Evolutionary conservation across 92 coral and sea anemone genomes (phyloP).

Genomic region (Bergia puertoricense): DNA sequence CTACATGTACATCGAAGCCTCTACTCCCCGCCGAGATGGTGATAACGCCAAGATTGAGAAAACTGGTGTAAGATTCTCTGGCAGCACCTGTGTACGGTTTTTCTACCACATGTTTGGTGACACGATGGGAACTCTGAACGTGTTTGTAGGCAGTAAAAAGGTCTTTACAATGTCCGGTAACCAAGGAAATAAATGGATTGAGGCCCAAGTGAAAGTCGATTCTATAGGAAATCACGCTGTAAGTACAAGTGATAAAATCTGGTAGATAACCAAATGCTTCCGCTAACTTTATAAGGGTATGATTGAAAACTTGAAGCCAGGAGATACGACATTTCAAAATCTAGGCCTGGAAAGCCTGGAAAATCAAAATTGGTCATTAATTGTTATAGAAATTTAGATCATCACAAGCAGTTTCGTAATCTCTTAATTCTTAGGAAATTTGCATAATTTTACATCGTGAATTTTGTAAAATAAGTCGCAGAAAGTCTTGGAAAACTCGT

Average conservation of each 20-base stretch:
- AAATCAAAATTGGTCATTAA: too few relatives aligned
- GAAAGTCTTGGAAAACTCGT: too few relatives aligned
- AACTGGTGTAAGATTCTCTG: not conserved
- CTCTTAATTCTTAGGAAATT: too few relatives aligned
- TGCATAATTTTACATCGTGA: too few relatives aligned
- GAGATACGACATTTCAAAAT: too few relatives aligned
- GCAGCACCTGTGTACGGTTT: slow-evolving; percentile 1
- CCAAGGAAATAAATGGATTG: slow-evolving; percentile 13
- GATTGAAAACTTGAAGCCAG: too few relatives aligned
- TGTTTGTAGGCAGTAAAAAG: not conserved
- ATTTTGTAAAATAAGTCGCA: too few relatives aligned
- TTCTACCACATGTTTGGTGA: slow-evolving; percentile 32
- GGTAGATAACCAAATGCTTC: too few relatives aligned
- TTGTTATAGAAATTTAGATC: too few relatives aligned
- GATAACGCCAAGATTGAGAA: slow-evolving; percentile 25
- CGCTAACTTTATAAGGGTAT: too few relatives aligned
- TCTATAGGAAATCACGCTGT: not conserved
- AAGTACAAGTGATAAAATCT: not conserved
- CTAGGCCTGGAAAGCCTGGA: too few relatives aligned
- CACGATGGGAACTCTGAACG: slow-evolving; percentile 12
- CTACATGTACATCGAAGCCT: slow-evolving; percentile 15
- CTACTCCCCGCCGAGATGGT: not conserved
- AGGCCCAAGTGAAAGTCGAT: not conserved
- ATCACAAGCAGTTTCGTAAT: too few relatives aligned
- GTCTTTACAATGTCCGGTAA: slow-evolving; percentile 4